Base-by-base conservation (phyloP, 2,888 invertebrate species). In the Seira ritae region DNA sequence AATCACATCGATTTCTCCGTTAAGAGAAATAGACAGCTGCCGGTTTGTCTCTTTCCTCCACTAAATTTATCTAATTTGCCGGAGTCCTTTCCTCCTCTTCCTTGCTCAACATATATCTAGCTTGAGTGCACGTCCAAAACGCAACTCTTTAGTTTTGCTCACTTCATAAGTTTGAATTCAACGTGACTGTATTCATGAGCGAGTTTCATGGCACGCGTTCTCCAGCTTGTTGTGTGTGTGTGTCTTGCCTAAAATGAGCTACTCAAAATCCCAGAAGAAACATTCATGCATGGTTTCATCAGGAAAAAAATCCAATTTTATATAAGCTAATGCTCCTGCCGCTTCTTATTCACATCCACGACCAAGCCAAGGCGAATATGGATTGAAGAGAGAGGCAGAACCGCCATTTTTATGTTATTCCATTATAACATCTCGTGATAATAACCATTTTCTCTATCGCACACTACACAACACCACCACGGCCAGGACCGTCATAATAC, bases 1-100 rank as follows among this genome's bases (percentile, higher is more conserved):
- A 80, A 84, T 84, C 80, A 80, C 73, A 84, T 84, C 84, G 84
- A 84, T 84, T 77, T 78, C 69, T 75, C 73, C 67, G 31, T 46
- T 69, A 62, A 42, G 12, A 42, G 42, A 42, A 74, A 84, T 70
- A 77, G 77, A 70, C 70, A 77, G 69, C 70, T 70, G 70, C 77
- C 62, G 70, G 68, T 22, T 68, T 66, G 67, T 6, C 55, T 22
- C 20, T 74, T 42, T 73, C 19, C 20, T 23, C 23, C 22, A 19
- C 46, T 31, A n/a, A 8, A 15, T 12, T 42, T 12, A 42, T 8
- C 42, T 42, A 42, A 42, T 42, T 42, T 12, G 42, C 42, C 12
- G 12, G 42, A 12, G 42, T 42, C 42, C 12, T 42, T 42, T 42
- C 42, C 42, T 42, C 6, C 12, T 42, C 12, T 42, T 12, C 42